Base-by-base conservation (phyloP, 2,888 invertebrate genomes). In the Cactoblastis cactorum region DNA sequence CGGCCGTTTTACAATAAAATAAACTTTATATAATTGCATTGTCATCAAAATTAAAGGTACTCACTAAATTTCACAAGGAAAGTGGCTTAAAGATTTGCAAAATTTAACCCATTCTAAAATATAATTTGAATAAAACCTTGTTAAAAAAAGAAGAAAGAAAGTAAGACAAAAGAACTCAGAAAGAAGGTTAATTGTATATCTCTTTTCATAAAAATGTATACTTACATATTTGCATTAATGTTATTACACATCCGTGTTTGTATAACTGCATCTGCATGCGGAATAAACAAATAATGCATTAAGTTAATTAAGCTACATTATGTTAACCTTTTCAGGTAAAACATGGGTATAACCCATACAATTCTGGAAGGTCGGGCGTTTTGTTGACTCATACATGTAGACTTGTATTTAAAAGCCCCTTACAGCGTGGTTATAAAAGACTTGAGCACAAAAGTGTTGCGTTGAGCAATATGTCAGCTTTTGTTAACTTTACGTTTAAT, bases 251-350 rank as follows among this genome's bases (percentile, higher is more conserved):
- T 48, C 47, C 47, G 47, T 37, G 28, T 12, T 8, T 2, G 15
- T 24, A 48, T 46, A 38, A 48, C 37, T 32, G 41, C 41, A 34
- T 32, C 33, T 39, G 39, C 39, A 49, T 33, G 12, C 34, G 15
- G 28, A 38, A 39, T 45, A 32, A 52, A 52, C 37, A 52, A 45
- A 52, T 45, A 48, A 48, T 37, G 45, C 49, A 52, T 52, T 49
- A 38, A 45, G 33, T 39, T 49, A 52, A 52, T 52, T 49, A 49
- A 33, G 34, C 15, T 17, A 15, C 9, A 48, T 37, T 48, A 37
- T 48, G 14, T 24, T 11, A 15, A 22, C n/a, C 14, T 48, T 48
- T 38, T 28, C 6, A 35, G 24, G 24, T 17, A 35, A 24, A 48
- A 47, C 24, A 35, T 24, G 19, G 12, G 22, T n/a, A 35, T 35